Conservation (phyloP, 2,113 vertebrate genomes). For the Lepisosteus osseus region DNA sequence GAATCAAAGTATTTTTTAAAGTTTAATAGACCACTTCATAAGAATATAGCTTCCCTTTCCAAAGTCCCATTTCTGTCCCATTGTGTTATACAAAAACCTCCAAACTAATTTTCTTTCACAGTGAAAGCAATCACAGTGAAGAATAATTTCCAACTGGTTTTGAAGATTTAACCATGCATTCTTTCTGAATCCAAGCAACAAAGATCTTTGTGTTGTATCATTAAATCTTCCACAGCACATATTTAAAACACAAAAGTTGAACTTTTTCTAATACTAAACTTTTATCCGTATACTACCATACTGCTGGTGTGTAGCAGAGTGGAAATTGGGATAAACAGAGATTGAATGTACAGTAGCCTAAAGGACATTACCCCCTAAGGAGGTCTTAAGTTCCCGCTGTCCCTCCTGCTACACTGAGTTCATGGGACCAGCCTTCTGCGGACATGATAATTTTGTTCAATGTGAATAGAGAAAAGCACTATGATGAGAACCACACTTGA, state of each 20-base stretch:
- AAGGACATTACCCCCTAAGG: slow-evolving; percentile 8
- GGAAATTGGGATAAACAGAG: slow-evolving; percentile 34
- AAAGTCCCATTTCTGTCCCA: neutral
- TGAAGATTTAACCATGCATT: slow-evolving; percentile 6
- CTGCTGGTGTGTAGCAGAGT: slow-evolving; percentile 39
- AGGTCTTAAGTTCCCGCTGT: slow-evolving; percentile 17
- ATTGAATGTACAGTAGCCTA: slow-evolving; percentile 10
- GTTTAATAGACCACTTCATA: neutral
- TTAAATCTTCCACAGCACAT: slow-evolving; percentile 19
- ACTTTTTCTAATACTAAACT: slow-evolving; percentile 34
- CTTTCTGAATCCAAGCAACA: slow-evolving; percentile 18
- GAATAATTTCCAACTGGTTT: neutral
- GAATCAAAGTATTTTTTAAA: neutral
- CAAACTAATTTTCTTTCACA: neutral
- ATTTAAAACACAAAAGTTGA: slow-evolving; percentile 31
- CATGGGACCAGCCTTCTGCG: neutral
- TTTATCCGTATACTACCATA: slow-evolving; percentile 32
- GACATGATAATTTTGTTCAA: neutral
- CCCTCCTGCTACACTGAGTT: neutral
- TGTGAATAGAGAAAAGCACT: slow-evolving; percentile 2
- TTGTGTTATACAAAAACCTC: neutral
- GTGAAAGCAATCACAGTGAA: neutral
- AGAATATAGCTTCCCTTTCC: neutral
- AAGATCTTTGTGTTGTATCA: slow-evolving; percentile 25
- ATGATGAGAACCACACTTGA: neutral